Conservation (phyloP, 2,888 invertebrate genomes). For the Rhorus exstirpatorius region DNA sequence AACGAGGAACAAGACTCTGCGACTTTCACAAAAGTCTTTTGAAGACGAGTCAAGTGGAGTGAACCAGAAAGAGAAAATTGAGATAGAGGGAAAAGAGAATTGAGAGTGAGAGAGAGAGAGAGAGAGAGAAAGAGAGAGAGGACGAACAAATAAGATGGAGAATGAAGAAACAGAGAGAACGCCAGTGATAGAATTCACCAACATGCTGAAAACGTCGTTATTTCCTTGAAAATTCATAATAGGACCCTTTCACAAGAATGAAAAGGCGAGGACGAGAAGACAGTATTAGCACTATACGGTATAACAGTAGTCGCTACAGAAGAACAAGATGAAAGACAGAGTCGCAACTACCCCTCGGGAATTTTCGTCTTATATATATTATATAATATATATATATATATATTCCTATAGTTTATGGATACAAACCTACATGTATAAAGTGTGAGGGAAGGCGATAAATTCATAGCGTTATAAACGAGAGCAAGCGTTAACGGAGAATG, state of each 20-base stretch:
- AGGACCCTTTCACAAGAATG: not conserved
- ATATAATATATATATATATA: too few species aligned
- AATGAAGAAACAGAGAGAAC: constrained; percentile 12
- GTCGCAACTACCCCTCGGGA: constrained; percentile 32
- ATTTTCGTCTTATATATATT: constrained; percentile 12
- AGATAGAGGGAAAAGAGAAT: not conserved
- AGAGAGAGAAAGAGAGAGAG: constrained; percentile 12
- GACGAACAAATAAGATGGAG: not conserved
- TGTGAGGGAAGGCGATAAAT: not conserved
- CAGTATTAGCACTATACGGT: not conserved
- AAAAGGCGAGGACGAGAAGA: constrained; percentile 9
- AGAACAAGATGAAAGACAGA: constrained; percentile 33
- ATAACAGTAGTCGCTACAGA: not conserved
- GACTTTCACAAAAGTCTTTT: constrained; percentile 8
- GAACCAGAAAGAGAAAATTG: not conserved
- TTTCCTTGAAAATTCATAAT: constrained; percentile 38
- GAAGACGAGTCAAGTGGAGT: not conserved
- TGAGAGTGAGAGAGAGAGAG: not conserved
- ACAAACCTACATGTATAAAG: not conserved
- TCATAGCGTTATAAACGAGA: not conserved
- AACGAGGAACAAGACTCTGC: not conserved
- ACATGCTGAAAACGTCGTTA: constrained; percentile 36
- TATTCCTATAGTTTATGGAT: not conserved
- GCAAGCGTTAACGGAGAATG: not conserved
- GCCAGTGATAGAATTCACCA: constrained; percentile 17